Evolutionary conservation across 2,888 invertebrate species (phyloP), one percentile per base, ranked within the genome.

Genomic region (Polydrusus cervinus): DNA sequence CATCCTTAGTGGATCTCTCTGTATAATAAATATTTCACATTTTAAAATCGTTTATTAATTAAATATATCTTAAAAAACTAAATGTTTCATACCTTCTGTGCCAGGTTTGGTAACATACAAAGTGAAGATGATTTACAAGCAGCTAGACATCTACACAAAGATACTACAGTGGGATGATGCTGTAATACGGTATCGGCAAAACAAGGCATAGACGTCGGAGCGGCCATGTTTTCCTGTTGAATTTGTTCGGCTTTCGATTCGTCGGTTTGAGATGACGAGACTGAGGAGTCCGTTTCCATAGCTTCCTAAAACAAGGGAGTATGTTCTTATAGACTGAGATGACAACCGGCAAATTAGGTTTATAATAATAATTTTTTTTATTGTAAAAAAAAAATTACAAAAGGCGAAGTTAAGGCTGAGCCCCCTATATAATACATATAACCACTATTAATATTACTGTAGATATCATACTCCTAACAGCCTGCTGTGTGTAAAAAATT

Each of bases 101-200:
- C 84, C 64, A 86, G 84, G 80, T 86, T 86, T 40, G 86, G 88
- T 76, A 93, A 88, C 90, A 93, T 90, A 6, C 92, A 92, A 81
- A 93, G 89, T 0, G 93, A 92, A 38, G 91, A 92, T 71, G 92
- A 91, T 76, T 91, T 91, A 85, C 95, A 95, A 80, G 93, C 91
- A 11, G 95, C 93, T 53, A 97, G 88, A 0, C 95, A 93, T 78
- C 93, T 92, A 84, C 96, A 91, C 82, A 97, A 90, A 78, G 94
- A 91, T 85, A 94, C 93, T 93, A 97, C 95, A 16, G 95, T 95
- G 0, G 92, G 91, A 74, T 93, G 92, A 82, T 95, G 92, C 83
- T 94, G 93, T 78, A 84, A 86, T 90, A 93, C 92, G 74, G 92
- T 91, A 84, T 95, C 95, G 0, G 95, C 94, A 67, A 95, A 90